These are phyloP conservation scores for Drosophila percnosoma DNA, from an alignment of 2,888 invertebrate genomes.

Conservation along the genomic window DNA sequence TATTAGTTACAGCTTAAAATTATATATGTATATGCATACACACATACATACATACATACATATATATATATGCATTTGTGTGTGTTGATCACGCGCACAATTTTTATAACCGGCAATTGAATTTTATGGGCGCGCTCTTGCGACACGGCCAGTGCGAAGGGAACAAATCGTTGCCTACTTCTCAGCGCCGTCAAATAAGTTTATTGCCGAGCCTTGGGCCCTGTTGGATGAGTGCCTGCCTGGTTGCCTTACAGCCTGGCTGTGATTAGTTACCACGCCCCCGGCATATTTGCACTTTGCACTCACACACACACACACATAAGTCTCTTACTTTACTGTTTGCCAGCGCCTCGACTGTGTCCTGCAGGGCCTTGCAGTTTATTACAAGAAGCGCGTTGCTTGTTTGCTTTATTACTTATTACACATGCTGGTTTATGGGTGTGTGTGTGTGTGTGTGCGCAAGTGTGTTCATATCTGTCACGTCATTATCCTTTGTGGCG, in stretches of 20 bases:
- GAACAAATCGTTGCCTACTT: conserved; percentile 65
- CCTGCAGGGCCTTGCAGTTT: conserved; percentile 54
- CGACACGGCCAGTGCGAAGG: conserved; percentile 6
- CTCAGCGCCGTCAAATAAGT: conserved; percentile 47
- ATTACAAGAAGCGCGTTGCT: conserved; percentile 48
- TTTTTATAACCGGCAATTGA: conserved; percentile 74
- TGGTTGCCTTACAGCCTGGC: conserved; percentile 13
- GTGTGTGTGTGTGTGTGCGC: conserved; percentile 3
- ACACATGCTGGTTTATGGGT: conserved; percentile 15
- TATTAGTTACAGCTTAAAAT: conserved; percentile 77
- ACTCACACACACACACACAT: conserved; percentile 11
- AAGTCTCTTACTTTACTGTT: conserved; percentile 25
- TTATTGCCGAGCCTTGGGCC: conserved; percentile 52
- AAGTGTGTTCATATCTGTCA: conserved; percentile 42
- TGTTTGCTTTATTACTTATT: conserved; percentile 74
- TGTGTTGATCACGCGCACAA: conserved; percentile 62
- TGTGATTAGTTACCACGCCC: conserved; percentile 65
- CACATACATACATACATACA: background rate
- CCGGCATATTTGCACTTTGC: conserved; percentile 58
- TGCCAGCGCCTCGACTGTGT: conserved; percentile 26
- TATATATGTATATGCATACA: conserved; percentile 40
- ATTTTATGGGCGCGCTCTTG: conserved; percentile 60
- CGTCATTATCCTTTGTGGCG: conserved; percentile 74
- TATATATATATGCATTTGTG: background rate
- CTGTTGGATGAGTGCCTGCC: conserved; percentile 12